A percentile compares a stretch with the other conserved stretches of the same genome.
These are phyloP conservation scores for Narcine bancroftii DNA, from an alignment of 2,113 vertebrate species.

Conservation along the genomic window DNA sequence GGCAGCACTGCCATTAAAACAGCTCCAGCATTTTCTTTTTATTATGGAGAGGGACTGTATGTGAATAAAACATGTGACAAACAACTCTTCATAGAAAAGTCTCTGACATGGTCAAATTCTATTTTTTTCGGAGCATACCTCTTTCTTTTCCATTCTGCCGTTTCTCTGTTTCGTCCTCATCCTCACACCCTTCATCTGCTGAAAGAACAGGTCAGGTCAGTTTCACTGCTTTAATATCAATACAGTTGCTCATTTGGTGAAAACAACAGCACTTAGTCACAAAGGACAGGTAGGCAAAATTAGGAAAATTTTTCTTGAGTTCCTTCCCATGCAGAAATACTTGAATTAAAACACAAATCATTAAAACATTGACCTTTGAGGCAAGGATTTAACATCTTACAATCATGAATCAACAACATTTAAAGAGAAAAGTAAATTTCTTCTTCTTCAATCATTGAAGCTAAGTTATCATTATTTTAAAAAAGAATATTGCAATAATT, in stretches of 20 bases:
- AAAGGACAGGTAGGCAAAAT: not conserved
- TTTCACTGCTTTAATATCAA: not conserved
- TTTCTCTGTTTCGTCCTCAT: constrained; percentile 70
- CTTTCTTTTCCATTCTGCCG: constrained; percentile 80
- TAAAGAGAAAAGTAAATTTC: not conserved
- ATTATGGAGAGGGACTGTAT: too few species aligned
- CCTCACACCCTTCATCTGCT: constrained; percentile 70
- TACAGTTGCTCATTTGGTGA: not conserved
- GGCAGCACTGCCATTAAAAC: too few species aligned
- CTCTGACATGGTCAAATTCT: not conserved
- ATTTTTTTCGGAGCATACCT: constrained; percentile 56
- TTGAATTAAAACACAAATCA: not conserved
- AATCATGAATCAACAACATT: not conserved
- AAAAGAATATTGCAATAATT: not conserved
- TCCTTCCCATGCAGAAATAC: not conserved
- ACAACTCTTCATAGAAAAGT: not conserved
- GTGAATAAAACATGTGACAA: not conserved
- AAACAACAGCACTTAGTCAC: not conserved
- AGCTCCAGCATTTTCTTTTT: too few species aligned
- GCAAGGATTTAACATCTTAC: not conserved
- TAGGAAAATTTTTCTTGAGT: not conserved
- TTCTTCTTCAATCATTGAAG: not conserved
- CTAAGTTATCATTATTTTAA: not conserved
- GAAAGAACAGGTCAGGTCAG: not conserved
- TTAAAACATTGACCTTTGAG: not conserved